Base-by-base conservation (phyloP, 2,797 vertebrate species). In the Kryptopterus vitreolus region DNA sequence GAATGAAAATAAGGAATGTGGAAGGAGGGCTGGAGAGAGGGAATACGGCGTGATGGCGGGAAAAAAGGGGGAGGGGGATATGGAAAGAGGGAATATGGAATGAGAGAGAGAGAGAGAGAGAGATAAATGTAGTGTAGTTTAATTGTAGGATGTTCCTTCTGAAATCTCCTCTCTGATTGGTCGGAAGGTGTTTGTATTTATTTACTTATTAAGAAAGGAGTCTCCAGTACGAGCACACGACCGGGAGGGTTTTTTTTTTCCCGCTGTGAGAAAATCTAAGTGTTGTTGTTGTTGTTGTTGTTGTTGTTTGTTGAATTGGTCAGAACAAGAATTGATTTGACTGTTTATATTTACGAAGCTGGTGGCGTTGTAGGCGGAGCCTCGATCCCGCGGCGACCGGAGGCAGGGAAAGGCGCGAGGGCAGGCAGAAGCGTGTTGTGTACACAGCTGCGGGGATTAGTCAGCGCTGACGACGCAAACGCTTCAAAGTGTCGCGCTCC, bases 381-480 rank as follows among this genome's bases (percentile, higher is more conserved):
- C 0, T 57, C 16, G 69, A 58, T 63, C 57, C 68, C 46, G 24
- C 29, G 13, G 58, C 57, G 24, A 61, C 62, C 33, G 43, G 3
- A 62, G 22, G 24, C 38, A 46, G 38, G 74, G 61, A 78, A 74
- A 75, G 59, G 24, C 24, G 61, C 59, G 38, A 69, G 22, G 26
- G 26, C 72, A 81, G 22, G 79, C 79, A 57, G 72, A 74, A 59
- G 35, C 13, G 53, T 76, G 79, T 76, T 81, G 73, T 76, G 63
- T 76, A 81, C 79, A 69, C 79, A 81, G 79, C 73, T 81, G 79
- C 16, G 43, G 66, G 29, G 31, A 35, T 81, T 50, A 76, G 63
- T 81, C 72, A 81, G 79, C 79, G 43, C 79, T 81, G 79, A 76
- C 63, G 22, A 61, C 55, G 79, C 53, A 20, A 69, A 81, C 48